phyloP scores from a whole-genome alignment of 2,888 invertebrate genomes.

The Hypsopygia costalis region DNA sequence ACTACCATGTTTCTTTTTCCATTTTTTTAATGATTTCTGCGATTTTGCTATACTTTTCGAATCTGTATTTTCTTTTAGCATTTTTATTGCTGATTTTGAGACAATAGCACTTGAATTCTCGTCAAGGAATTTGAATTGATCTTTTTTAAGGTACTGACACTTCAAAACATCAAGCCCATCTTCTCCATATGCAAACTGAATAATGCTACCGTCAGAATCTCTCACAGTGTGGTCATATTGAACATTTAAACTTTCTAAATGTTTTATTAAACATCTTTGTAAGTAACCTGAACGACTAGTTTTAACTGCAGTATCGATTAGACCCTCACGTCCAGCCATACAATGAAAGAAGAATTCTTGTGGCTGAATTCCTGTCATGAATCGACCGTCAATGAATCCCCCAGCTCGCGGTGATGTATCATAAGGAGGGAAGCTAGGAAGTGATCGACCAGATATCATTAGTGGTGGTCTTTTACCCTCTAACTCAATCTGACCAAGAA shows the following conservation, averaged over 20 bases:
- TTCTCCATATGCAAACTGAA: constrained; percentile 97
- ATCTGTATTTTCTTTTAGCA: constrained; percentile 79
- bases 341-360: constrained; percentile 99
- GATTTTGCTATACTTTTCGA: constrained; percentile 73
- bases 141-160: constrained; percentile 89
- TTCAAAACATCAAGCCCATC: constrained; percentile 95
- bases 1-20: constrained; percentile 80
- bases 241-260: constrained; percentile 96
- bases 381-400: constrained; percentile 97
- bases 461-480: constrained; percentile 98
- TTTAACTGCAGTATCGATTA: constrained; percentile 99
- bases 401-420: constrained; percentile 95
- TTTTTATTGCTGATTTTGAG: constrained; percentile 76
- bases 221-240: constrained; percentile 97
- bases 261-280: constrained; percentile 98
- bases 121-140: constrained; percentile 90
- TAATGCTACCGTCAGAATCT: constrained; percentile 94
- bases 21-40: constrained; percentile 81
- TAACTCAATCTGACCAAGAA: constrained; percentile 98
- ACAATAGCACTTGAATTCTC: constrained; percentile 87
- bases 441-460: constrained; percentile 94
- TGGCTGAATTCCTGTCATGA: constrained; percentile 98
- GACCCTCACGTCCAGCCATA: constrained; percentile 99
- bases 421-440: constrained; percentile 95
- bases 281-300: constrained; percentile 99